Percentiles rank a stretch among this genome's conserved stretches.
Conservation (phyloP, 2,113 vertebrate species). For the Deroptyus accipitrinus region DNA sequence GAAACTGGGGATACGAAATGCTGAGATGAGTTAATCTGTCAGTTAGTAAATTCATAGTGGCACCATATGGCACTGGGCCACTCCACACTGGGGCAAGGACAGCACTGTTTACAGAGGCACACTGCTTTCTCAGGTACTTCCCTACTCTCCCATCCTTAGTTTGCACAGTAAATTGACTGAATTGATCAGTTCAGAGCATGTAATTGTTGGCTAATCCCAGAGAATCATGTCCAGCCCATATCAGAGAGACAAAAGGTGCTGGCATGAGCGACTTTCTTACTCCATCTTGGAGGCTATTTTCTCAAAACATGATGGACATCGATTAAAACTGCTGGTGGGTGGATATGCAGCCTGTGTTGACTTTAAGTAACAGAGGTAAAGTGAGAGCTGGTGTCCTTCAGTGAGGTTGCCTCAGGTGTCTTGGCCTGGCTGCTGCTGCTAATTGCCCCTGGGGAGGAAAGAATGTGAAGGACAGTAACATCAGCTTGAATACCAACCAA, state of each 20-base stretch:
- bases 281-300: slow-evolving; percentile 52
- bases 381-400: neutral
- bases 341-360: slow-evolving; percentile 54
- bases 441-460: neutral
- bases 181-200: slow-evolving; percentile 90
- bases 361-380: slow-evolving; percentile 4
- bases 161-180: slow-evolving; percentile 91
- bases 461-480: neutral
- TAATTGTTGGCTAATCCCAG: slow-evolving; percentile 91
- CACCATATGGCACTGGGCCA: slow-evolving; percentile 90
- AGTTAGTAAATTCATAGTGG: slow-evolving; percentile 96
- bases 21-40: slow-evolving; percentile 91
- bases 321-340: slow-evolving; percentile 78
- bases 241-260: slow-evolving; percentile 84
- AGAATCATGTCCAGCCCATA: slow-evolving; percentile 91
- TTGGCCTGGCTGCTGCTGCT: neutral
- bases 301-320: slow-evolving; percentile 66
- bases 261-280: slow-evolving; percentile 55
- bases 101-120: slow-evolving; percentile 91
- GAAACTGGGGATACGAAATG: slow-evolving; percentile 81
- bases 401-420: neutral
- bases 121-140: slow-evolving; percentile 93
- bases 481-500: fast-evolving
- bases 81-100: slow-evolving; percentile 81
- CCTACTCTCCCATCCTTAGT: slow-evolving; percentile 86